Base-by-base conservation (phyloP, 64 coral and sea anemone genomes). In the Montipora sp. region DNA sequence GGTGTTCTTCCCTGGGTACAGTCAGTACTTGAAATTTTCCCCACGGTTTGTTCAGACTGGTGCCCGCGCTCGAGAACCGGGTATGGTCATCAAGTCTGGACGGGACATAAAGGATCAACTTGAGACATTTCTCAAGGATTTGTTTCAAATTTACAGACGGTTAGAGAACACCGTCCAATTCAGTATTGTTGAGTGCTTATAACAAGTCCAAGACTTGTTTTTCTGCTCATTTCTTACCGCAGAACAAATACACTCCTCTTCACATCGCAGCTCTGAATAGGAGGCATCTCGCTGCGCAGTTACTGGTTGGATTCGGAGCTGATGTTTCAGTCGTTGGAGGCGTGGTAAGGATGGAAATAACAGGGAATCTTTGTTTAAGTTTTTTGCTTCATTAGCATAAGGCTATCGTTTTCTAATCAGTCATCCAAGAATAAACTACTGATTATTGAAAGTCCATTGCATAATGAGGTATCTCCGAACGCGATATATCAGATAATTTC, bases 221-320 rank as follows among this genome's bases (percentile, higher is more conserved):
- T 68, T 63, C 19, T 57, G 76, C 53, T 90, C 59, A 46, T 66
- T 65, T 48, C 51, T 36, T 51, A 10, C 59, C 63, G 57, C 65
- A 98, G 96, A 83, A 95, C 59, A 93, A 77, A 47, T 93, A 95
- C 65, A 98, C 94, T 11, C 58, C 97, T 72, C 92, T 98, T 61
- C 92, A 98, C 75, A 73, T 93, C 78, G 97, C 97, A 8, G 85
- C 93, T 0, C 65, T 94, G 36, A 90, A 83, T 58, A 75, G 80
- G n/a, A 93, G 85, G 89, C 94, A 90, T 22, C 74, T 78, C 43
- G 92, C 91, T 51, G 97, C 72, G 5, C 97, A 98, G 80, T 44
- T 95, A 14, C 77, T 98, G 53, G 83, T 98, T 0, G 97, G 97
- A 47, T 91, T 84, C 24, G 97, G 97, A 13, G 97, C 97, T 20